Base-by-base conservation (phyloP, 2,113 vertebrate genomes). In the Narcine bancroftii region DNA sequence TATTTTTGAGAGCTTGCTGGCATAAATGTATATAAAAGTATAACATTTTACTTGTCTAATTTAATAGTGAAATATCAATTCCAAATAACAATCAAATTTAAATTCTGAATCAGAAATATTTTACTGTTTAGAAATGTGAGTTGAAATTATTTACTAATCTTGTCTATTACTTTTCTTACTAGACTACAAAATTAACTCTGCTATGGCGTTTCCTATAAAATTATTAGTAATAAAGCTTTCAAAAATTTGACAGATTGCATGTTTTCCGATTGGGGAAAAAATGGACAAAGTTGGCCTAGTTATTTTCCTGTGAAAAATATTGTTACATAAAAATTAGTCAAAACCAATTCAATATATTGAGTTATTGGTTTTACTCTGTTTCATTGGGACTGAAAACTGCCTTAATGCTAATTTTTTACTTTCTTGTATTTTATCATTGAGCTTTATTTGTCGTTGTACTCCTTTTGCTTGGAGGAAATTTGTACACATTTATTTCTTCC, bases 401-500 rank as follows among this genome's bases (percentile, higher is more conserved):
- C 53, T 60, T 87, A n/a, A 36, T 60, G 26, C 1, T 36, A 60
- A 60, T 87, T 36, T 87, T 53, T 19, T 69, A 7, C 6, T 60
- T 24, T 60, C 81, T 85, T 0, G 0, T 60, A 36, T 6, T 36
- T 87, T 87, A 60, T 60, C 15, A 15, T 60, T 63, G 33, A 21
- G 33, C 53, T 87, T 69, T 69, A 69, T 69, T 87, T 63, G 81
- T 36, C 17, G 15, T 87, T 63, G 33, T 21, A 15, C 53, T 60
- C 33, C 53, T 36, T 87, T 87, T 87, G 81, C 53, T 87, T 87
- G 36, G 53, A 63, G 81, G 81, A 87, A 87, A 87, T 87, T 87
- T 63, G 53, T 87, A 36, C 81, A 60, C 17, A 60, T 63, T 87
- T 63, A 50, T 85, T 53, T 19, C 81, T 60, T 87, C 53, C 87